phyloP scores from a whole-genome alignment of 2,797 vertebrate species.

The Mionectes olivaceus region DNA sequence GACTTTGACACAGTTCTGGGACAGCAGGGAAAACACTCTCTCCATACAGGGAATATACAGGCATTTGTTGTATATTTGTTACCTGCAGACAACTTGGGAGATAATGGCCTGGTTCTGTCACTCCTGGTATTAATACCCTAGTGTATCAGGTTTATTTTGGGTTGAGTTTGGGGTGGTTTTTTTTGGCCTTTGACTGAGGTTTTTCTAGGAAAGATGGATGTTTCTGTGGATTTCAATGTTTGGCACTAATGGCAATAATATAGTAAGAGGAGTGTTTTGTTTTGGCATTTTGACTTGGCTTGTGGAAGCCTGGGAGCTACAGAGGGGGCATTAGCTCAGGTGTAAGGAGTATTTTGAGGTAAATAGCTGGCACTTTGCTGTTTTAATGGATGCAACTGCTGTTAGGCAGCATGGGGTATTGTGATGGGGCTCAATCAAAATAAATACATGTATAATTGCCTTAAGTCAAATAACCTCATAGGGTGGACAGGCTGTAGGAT shows the following conservation, averaged over 20 bases:
- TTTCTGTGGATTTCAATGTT: not conserved
- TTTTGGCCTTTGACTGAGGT: not conserved
- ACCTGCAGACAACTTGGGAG: not conserved
- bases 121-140: not conserved
- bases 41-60: not conserved
- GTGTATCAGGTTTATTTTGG: fast-evolving
- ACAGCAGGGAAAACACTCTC: not conserved
- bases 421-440: conserved; percentile 21
- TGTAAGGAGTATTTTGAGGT: not conserved
- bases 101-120: not conserved
- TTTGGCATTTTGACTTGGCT: not conserved
- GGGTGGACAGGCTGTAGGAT: not conserved
- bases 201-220: not conserved
- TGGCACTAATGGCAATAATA: not conserved
- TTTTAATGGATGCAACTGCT: conserved; percentile 1
- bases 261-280: not conserved
- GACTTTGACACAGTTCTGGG: not conserved
- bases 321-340: not conserved
- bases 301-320: not conserved
- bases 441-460: not conserved
- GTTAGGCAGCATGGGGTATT: not conserved
- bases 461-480: not conserved
- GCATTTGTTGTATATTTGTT: not conserved
- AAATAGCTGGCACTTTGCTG: not conserved
- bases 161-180: fast-evolving